Evolutionary conservation across 2,113 vertebrate species (phyloP), one percentile per base, ranked within the genome.

Genomic region (Salminus brasiliensis): DNA sequence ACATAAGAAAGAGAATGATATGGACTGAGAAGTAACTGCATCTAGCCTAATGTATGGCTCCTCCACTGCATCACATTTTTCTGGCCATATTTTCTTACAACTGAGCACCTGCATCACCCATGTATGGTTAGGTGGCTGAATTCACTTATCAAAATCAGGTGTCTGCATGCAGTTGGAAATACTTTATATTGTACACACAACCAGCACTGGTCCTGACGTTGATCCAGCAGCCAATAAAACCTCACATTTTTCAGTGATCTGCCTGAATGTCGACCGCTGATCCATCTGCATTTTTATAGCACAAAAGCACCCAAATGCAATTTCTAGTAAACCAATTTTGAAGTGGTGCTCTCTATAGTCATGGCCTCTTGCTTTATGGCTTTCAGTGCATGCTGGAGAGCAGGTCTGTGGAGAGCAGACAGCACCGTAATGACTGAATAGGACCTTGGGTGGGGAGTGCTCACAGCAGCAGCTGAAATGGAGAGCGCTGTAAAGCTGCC

Each of bases 401-500:
- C 43, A 41, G 32, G 11, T 72, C 57, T 72, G 68, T 39, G 41
- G 55, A 39, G 70, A 52, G 66, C 36, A 60, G 29, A 55, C 25
- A 52, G 57, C 23, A 23, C 34, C 25, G 36, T 79, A 72, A 79
- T 71, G 47, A 79, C 78, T 65, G 47, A 73, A 79, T 23, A 43
- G 70, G 59, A 79, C 78, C 69, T 72, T 60, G 25, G 21, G 57
- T 79, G 69, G 59, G 57, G 59, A 27, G 36, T 72, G 34, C 47
- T 53, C 78, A 65, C 60, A 76, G 29, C n/a, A 69, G 62, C 29
- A 41, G 53, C 43, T 76, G 69, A 68, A 52, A 72, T 36, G 71
- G 57, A 81, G 45, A 81, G 60, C n/a, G 29, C 25, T 71, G 53
- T 76, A 79, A 76, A 76, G 68, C 62, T 73, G 66, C 27, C 29